These are phyloP conservation scores for Chaenogobius annularis DNA, from an alignment of 2,113 vertebrate genomes.

Conservation along the genomic window DNA sequence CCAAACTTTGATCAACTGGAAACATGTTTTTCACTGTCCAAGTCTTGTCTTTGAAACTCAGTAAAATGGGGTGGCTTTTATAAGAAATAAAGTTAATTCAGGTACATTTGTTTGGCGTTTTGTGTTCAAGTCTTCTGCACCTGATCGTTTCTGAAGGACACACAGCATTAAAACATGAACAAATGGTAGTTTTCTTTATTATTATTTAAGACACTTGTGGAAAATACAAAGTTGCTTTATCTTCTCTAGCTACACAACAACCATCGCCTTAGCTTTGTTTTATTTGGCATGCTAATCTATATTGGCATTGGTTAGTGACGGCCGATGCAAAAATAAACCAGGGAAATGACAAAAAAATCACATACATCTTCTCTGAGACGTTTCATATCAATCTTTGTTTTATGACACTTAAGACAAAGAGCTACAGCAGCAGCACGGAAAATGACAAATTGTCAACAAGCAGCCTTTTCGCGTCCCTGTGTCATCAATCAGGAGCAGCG, in stretches of 20 bases:
- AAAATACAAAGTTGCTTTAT: not conserved
- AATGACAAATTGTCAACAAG: constrained; percentile 27
- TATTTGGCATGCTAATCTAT: not conserved
- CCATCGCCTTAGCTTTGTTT: not conserved
- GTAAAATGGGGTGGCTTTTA: constrained; percentile 70
- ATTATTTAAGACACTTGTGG: constrained; percentile 17
- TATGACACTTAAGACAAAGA: constrained; percentile 33
- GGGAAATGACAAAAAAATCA: not conserved
- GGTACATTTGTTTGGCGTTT: constrained; percentile 28
- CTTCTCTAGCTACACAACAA: not conserved
- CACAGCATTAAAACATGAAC: not conserved
- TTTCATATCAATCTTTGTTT: constrained; percentile 44
- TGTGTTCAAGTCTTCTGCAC: not conserved
- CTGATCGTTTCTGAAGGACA: not conserved
- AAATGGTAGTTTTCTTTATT: constrained; percentile 9
- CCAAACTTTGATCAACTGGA: constrained; percentile 21
- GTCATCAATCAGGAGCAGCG: not conserved
- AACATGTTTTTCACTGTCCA: constrained; percentile 21
- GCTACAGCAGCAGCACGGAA: constrained; percentile 26
- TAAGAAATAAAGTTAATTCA: constrained; percentile 77
- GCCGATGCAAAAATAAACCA: not conserved
- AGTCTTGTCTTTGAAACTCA: constrained; percentile 57
- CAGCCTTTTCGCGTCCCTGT: not conserved
- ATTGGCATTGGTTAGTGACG: not conserved
- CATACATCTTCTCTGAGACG: constrained; percentile 9